Percentiles rank a stretch among this genome's conserved stretches.
Conservation (phyloP, 2,888 invertebrate genomes). For the Habroteleia sp. region DNA sequence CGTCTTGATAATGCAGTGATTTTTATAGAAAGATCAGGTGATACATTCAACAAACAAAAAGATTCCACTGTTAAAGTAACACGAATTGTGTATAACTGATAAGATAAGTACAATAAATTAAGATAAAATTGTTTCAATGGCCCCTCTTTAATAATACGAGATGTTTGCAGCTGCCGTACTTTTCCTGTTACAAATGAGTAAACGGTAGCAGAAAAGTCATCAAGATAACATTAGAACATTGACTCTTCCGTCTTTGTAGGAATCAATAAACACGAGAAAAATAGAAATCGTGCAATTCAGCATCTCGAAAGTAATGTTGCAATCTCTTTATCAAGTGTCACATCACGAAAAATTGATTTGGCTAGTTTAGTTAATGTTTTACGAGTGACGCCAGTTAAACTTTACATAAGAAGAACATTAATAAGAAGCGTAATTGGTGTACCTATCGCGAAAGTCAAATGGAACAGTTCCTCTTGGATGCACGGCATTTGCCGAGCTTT, state of each 20-base stretch:
- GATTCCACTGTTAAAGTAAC: constrained; percentile 31
- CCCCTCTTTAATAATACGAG: constrained; percentile 1
- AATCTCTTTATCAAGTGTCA: constrained; percentile 19
- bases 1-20: neutral
- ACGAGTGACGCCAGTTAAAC: constrained; percentile 21
- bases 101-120: constrained; percentile 53
- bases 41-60: constrained; percentile 14
- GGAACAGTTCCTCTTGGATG: constrained; percentile 10
- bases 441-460: constrained; percentile 27
- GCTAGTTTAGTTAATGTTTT: constrained; percentile 23
- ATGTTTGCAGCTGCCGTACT: constrained; percentile 8
- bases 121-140: constrained; percentile 35
- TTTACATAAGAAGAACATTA: constrained; percentile 28
- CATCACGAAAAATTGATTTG: constrained; percentile 23
- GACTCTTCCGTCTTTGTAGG: constrained; percentile 34
- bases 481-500: constrained; percentile 13
- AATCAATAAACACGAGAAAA: constrained; percentile 34
- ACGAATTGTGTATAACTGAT: constrained; percentile 21
- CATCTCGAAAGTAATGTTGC: constrained; percentile 17
- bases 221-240: constrained; percentile 30
- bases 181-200: constrained; percentile 21
- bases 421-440: constrained; percentile 13
- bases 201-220: constrained; percentile 24
- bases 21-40: constrained; percentile 8
- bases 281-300: neutral